Percentiles rank a stretch among this genome's conserved stretches.
Conservation (phyloP, 2,797 vertebrate species). For the Myotis daubentonii region DNA sequence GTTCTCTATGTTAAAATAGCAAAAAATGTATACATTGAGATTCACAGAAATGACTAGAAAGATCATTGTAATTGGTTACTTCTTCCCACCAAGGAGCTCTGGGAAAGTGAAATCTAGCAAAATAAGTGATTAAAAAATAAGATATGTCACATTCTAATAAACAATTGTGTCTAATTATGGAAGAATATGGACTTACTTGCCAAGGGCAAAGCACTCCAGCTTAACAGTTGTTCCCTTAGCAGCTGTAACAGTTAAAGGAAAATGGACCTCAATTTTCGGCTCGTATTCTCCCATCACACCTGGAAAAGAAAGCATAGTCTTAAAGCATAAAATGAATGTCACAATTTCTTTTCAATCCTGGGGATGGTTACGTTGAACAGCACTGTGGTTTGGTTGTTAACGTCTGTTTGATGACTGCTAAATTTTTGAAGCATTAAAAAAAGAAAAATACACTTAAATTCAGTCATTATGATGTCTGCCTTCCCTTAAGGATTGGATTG, state of each 20-base stretch:
- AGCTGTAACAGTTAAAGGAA: slow-evolving; percentile 92
- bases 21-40: slow-evolving; percentile 41
- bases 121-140: slow-evolving; percentile 74
- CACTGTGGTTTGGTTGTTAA: not conserved
- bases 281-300: slow-evolving; percentile 99
- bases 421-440: slow-evolving; percentile 47
- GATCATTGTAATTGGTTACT: slow-evolving; percentile 61
- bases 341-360: slow-evolving; percentile 55
- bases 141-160: slow-evolving; percentile 77
- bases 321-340: slow-evolving; percentile 78
- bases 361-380: slow-evolving; percentile 51
- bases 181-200: slow-evolving; percentile 94
- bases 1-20: slow-evolving; percentile 51
- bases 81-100: slow-evolving; percentile 45
- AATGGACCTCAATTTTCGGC: slow-evolving; percentile 99
- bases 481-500: not conserved
- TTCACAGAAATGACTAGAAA: slow-evolving; percentile 52
- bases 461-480: not conserved
- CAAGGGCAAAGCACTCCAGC: slow-evolving; percentile 97
- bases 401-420: slow-evolving; percentile 42
- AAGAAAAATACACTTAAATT: not conserved
- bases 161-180: slow-evolving; percentile 78
- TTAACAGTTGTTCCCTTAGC: slow-evolving; percentile 94
- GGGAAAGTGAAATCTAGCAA: slow-evolving; percentile 70
- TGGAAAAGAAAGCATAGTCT: slow-evolving; percentile 86